Base-by-base conservation (phyloP, 1,140 invertebrate species). In the Oreohelix idahoensis region DNA sequence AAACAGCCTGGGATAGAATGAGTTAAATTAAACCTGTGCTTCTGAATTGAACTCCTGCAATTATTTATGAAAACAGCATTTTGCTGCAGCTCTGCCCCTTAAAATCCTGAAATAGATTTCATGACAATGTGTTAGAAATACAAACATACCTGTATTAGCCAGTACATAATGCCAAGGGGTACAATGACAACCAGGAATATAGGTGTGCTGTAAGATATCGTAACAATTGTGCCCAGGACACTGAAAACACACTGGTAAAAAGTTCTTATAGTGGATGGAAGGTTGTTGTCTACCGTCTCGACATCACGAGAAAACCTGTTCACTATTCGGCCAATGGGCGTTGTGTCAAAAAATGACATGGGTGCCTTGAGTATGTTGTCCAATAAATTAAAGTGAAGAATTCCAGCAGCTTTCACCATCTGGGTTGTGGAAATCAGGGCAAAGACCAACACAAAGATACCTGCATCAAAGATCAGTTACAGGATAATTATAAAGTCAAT, bases 141-240 rank as follows among this genome's bases (percentile, higher is more conserved):
- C n/a, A 45, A 51, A 79, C 53, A 42, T 71, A 86, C 85, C 84
- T 84, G 84, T 38, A 85, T 71, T 15, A 81, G 15, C 69, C 58
- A 76, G 71, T 84, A 85, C 42, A 86, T 13, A 38, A 86, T 69
- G 15, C 70, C 81, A n/a, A 86, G 73, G 23, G 86, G 86, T 0
- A 87, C 13, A 77, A 85, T 71, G 42, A 87, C 83, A 17, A 42
- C 82, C 8, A 93, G 85, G 86, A 95, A 95, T 2, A 93, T 88
- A 20, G 94, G 94, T 5, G 94, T 95, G 75, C 93, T 92, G 82
- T 93, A 92, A 93, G 96, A 96, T 90, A 99, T 98, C 70, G 98
- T 96, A 89, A 97, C 94, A 83, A 99, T 92, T 10, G 97, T 97
- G 49, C 96, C 96, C 84, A 97, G n/a, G 26, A 84, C 77, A 69